phyloP scores from a whole-genome alignment of 2,797 vertebrate species.

The Halcyon leucocephala region DNA sequence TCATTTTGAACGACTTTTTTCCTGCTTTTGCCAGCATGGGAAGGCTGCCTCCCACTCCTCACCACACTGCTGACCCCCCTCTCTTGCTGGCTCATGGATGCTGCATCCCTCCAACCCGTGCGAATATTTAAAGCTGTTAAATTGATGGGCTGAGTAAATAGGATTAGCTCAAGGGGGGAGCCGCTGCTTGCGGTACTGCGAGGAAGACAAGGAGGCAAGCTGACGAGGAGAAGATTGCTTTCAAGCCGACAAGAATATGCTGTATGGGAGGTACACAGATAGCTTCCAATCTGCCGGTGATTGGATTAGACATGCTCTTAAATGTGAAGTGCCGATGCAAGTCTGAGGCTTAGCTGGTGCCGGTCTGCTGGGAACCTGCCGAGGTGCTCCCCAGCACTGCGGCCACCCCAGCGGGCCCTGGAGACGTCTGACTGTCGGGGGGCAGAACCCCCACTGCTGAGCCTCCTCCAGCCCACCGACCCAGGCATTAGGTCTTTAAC shows the following conservation, averaged over 20 bases:
- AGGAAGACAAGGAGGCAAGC: slow-evolving; percentile 72
- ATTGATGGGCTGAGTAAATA: slow-evolving; percentile 82
- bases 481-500: slow-evolving; percentile 59
- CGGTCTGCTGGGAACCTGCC: slow-evolving; percentile 72
- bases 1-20: background rate
- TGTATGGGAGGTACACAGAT: slow-evolving; percentile 83
- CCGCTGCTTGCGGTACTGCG: slow-evolving; percentile 63
- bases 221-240: slow-evolving; percentile 70
- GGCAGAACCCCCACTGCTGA: slow-evolving; percentile 59
- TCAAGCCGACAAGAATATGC: slow-evolving; percentile 76
- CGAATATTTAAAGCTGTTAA: slow-evolving; percentile 81
- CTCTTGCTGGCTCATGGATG: background rate
- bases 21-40: slow-evolving; percentile 16
- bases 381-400: slow-evolving; percentile 68
- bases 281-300: slow-evolving; percentile 80
- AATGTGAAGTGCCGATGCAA: slow-evolving; percentile 78
- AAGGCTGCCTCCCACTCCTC: slow-evolving; percentile 41
- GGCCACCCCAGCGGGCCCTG: slow-evolving; percentile 71
- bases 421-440: slow-evolving; percentile 62
- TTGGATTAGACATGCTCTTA: slow-evolving; percentile 87
- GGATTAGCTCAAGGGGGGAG: slow-evolving; percentile 79
- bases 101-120: slow-evolving; percentile 71
- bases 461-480: slow-evolving; percentile 50
- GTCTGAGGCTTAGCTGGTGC: slow-evolving; percentile 75
- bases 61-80: slow-evolving; percentile 34